Conservation (phyloP, 1,140 invertebrate species). For the Drosophila obscura region DNA sequence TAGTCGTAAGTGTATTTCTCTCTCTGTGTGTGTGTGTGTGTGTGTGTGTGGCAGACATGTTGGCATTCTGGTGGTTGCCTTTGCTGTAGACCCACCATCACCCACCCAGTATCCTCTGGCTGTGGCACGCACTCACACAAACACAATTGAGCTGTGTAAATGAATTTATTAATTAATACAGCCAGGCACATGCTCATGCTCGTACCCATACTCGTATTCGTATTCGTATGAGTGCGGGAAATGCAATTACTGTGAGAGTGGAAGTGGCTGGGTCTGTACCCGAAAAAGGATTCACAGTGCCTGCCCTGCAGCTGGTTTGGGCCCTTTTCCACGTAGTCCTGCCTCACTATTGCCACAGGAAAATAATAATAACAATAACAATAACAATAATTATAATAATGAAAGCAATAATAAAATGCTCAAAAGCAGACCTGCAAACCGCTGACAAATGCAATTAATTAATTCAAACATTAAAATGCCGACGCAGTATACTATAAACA, state of each 20-base stretch:
- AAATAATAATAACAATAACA: constrained; percentile 24
- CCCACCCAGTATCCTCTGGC: constrained; percentile 2
- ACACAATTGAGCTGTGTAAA: constrained; percentile 7
- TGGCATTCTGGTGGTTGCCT: constrained; percentile 54
- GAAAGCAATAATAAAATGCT: constrained; percentile 52
- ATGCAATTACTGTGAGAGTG: constrained; percentile 18
- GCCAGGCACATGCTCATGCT: background rate
- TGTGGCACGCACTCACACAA: background rate
- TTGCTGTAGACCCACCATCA: constrained; percentile 41
- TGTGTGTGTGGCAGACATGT: constrained; percentile 50
- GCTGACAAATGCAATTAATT: constrained; percentile 78
- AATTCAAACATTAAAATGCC: constrained; percentile 69
- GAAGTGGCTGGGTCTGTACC: too few relatives aligned
- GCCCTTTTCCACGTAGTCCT: background rate
- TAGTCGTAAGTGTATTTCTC: constrained; percentile 1
- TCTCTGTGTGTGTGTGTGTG: constrained; percentile 15
- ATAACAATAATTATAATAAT: constrained; percentile 24
- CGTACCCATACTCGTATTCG: background rate
- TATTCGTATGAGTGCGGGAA: background rate
- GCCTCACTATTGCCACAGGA: constrained; percentile 18
- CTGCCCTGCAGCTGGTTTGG: background rate
- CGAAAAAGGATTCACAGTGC: constrained; percentile 12
- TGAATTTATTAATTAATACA: constrained; percentile 60
- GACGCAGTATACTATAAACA: constrained; percentile 30
- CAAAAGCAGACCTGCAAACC: constrained; percentile 54